Evolutionary conservation across 2,888 invertebrate species (phyloP), one percentile per base, ranked within the genome.

Genomic region (Caenorhabditis macrosperma): DNA sequence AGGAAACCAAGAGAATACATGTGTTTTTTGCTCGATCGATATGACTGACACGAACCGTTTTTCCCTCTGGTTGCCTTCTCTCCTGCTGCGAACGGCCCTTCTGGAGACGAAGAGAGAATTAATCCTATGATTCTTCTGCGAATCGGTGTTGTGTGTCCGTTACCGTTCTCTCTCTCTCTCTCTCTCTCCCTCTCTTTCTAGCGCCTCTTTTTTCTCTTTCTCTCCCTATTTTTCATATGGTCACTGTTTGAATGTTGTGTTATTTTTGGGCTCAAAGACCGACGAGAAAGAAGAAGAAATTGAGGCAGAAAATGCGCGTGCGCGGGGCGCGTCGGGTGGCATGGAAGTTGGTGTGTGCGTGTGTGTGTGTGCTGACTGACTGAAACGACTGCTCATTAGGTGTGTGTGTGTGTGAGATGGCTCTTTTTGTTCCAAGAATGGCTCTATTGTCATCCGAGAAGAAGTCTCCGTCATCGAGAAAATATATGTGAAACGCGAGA

Each of bases 1-100:
- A 60, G 60, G 57, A 52, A 60, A 41, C 48, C 61, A 30, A 60
- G 61, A 76, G 67, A 76, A 76, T 76, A 67, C 76, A 68, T 76
- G 67, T 68, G 76, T 76, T 76, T 74, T 72, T 59, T 67, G 66
- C 66, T 66, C 66, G 61, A 50, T 61, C 20, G 52, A 35, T 50
- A 50, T 63, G 48, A 61, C 20, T 60, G 33, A 35, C n/a, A n/a
- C 20, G 15, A 59, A 59, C 24, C 15, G 38, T 59, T 59, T 38
- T 59, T 59, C 15, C 15, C 38, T n/a, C 38, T 38, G 38, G 38
- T 38, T 38, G 38, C 38, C 44, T 20, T n/a, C n/a, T 44, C 44
- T 60, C 59, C 61, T 57, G 35, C 22, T 22, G 35, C 22, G 24
- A 35, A 30, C 46, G 38, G 38, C 38, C 38, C 38, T 44, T 44